phyloP scores from a whole-genome alignment of 2,797 vertebrate genomes.

The Squalus acanthias region DNA sequence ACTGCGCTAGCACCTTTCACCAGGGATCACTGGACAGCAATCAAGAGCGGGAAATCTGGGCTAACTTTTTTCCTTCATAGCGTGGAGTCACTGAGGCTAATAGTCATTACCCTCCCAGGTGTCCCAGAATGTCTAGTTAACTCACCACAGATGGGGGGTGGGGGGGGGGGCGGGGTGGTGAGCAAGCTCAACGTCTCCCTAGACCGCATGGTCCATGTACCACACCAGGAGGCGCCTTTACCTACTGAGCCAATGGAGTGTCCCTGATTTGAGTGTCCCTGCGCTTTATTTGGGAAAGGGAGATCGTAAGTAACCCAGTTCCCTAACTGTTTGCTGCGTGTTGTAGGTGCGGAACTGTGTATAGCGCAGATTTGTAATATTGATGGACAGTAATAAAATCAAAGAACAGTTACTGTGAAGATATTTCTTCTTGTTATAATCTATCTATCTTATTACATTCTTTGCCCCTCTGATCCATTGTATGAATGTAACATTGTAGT shows the following conservation, averaged over 20 bases:
- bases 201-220: not conserved
- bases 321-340: too few relatives aligned
- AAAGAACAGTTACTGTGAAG: not conserved
- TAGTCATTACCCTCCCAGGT: too few relatives aligned
- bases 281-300: too few relatives aligned
- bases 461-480: not conserved
- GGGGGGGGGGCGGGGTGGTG: not conserved
- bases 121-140: too few relatives aligned
- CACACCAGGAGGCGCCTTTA: not conserved
- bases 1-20: too few relatives aligned
- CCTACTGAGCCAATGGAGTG: not conserved
- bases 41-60: too few relatives aligned
- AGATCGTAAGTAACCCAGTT: too few relatives aligned
- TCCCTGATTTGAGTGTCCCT: too few relatives aligned
- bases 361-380: not conserved
- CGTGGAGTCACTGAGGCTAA: too few relatives aligned
- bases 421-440: not conserved
- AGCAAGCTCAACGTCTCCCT: not conserved
- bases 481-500: not conserved
- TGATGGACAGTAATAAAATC: not conserved
- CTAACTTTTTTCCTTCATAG: too few relatives aligned
- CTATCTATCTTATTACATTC: constrained; percentile 6
- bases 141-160: too few relatives aligned
- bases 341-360: not conserved
- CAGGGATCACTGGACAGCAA: too few relatives aligned